Conservation (phyloP, 2,888 invertebrate genomes). For the Dioctria rufipes region DNA sequence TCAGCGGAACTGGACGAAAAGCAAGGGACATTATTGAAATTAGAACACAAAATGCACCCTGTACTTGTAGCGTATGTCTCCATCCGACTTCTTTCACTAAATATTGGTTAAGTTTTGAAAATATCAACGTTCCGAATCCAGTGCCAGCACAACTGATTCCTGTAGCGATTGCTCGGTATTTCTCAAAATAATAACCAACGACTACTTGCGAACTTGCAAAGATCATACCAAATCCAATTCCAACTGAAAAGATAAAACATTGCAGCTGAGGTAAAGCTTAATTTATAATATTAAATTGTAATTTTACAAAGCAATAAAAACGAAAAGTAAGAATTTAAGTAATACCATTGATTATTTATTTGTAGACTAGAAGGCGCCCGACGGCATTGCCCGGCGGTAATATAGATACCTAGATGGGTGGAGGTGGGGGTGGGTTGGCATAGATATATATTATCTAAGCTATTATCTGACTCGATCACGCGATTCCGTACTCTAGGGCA, state of each 20-base stretch:
- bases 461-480: too few species aligned
- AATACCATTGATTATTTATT: too few species aligned
- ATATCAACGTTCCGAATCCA: constrained; percentile 78
- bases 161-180: constrained; percentile 81
- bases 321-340: too few species aligned
- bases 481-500: too few species aligned
- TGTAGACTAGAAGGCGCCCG: too few species aligned
- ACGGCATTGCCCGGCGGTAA: too few species aligned
- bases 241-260: constrained; percentile 63
- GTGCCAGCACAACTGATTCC: constrained; percentile 83
- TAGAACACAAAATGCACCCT: constrained; percentile 66
- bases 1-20: constrained; percentile 63
- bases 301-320: too few species aligned
- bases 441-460: too few species aligned
- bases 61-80: constrained; percentile 75
- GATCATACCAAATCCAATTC: constrained; percentile 79
- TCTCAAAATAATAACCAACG: constrained; percentile 84
- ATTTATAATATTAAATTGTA: too few species aligned
- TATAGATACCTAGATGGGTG: too few species aligned
- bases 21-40: constrained; percentile 61
- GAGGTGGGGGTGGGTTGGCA: too few species aligned
- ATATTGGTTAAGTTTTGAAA: constrained; percentile 74
- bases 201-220: constrained; percentile 81
- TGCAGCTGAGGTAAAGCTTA: too few species aligned
- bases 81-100: constrained; percentile 74